Base-by-base conservation (phyloP, 2,888 invertebrate genomes). In the Tenthredo amoena region DNA sequence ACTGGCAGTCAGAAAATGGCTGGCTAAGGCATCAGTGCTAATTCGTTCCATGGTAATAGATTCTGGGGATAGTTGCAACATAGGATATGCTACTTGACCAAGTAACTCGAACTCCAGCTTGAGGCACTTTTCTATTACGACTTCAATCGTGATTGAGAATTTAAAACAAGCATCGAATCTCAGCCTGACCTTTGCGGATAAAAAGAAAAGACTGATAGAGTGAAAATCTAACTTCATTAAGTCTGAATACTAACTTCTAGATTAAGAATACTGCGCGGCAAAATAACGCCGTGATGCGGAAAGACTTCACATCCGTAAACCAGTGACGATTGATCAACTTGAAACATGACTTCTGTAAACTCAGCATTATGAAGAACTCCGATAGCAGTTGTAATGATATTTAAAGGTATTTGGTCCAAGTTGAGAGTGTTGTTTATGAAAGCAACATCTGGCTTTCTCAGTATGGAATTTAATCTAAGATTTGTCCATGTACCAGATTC, bases 11-110 rank as follows among this genome's bases (percentile, higher is more conserved):
- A 94, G 90, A 5, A 87, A 85, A 21, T 89, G 87, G 40, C 88
- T 88, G n/a, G 91, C 90, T 76, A 90, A 89, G 0, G 94, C 90
- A 40, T 91, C 91, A 0, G 91, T 89, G 6, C 91, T 89, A 2
- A 96, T 92, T 85, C 95, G 94, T 71, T 94, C 89, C 91, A 95
- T 93, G 84, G 94, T 94, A 85, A 96, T 93, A 87, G 92, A 92
- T 87, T 94, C 94, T 0, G 96, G 96, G 37, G 93, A 92, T 65
- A 96, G 72, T 74, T 88, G 89, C 15, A 91, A 76, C 85, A 81
- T 94, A 18, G 96, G 96, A 87, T 94, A 95, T 0, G 85, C 68
- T 0, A 91, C 90, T 12, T 77, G 40, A 15, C 91, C 90, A 0
- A 21, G 85, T 21, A 91, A 18, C 50, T 81, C 89, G 6, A 90